Percentiles rank a stretch among this genome's conserved stretches.
These are phyloP conservation scores for Percina caprodes DNA, from an alignment of 2,113 vertebrate species.

Conservation along the genomic window DNA sequence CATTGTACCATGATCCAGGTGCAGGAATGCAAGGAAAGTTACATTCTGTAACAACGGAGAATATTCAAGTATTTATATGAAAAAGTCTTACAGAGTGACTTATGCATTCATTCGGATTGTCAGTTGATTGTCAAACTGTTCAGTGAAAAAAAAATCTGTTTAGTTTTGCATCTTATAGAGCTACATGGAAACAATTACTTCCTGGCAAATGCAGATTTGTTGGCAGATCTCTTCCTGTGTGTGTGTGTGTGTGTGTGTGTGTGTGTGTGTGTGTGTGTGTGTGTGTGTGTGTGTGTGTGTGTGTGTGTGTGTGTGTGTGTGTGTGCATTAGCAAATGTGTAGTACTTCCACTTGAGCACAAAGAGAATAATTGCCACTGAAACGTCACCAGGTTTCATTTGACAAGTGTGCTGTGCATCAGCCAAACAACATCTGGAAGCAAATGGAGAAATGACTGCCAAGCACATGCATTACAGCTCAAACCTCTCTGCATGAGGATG, in stretches of 20 bases:
- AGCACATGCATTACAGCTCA: conserved; percentile 63
- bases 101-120: conserved; percentile 18
- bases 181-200: conserved; percentile 82
- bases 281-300: conserved; percentile 27
- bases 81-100: neutral
- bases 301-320: conserved; percentile 28
- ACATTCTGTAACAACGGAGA: neutral
- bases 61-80: conserved; percentile 5
- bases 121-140: conserved; percentile 35
- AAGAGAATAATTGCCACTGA: conserved; percentile 73
- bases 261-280: too few species aligned
- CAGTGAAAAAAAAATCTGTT: conserved; percentile 43
- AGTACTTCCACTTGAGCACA: conserved; percentile 66
- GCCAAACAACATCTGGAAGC: conserved; percentile 76
- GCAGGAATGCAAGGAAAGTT: neutral
- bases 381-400: conserved; percentile 74
- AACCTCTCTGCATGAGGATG: conserved; percentile 54
- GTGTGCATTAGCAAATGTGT: conserved; percentile 44
- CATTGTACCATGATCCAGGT: neutral
- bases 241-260: too few species aligned
- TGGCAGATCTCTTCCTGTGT: conserved; percentile 63
- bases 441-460: conserved; percentile 61
- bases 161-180: conserved; percentile 59
- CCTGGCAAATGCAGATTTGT: conserved; percentile 69
- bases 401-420: conserved; percentile 70